Evolutionary conservation across 2,888 invertebrate species (phyloP).

Genomic region (Aspidiotus rigidus): DNA sequence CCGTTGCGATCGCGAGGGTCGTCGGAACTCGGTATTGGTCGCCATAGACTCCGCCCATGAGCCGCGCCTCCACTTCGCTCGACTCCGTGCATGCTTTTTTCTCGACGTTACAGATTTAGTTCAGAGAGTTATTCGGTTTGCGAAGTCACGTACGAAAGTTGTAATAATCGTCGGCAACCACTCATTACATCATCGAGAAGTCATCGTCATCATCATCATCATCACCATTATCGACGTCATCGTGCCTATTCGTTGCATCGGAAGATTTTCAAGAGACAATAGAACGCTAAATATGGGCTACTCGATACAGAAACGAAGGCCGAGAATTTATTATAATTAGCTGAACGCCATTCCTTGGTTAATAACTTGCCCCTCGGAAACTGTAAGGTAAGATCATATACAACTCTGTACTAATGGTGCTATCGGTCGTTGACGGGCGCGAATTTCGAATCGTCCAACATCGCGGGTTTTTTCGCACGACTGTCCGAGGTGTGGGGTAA

Average conservation of each 20-base stretch:
- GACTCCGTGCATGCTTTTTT: constrained; percentile 24
- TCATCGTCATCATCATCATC: constrained; percentile 29
- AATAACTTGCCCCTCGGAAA: neutral
- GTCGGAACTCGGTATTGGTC: neutral
- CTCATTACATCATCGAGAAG: constrained; percentile 30
- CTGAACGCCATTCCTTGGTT: neutral
- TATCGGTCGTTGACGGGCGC: no score
- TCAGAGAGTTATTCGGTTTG: constrained; percentile 30
- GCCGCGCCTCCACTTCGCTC: constrained; percentile 12
- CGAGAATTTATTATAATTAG: neutral
- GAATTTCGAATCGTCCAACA: no score
- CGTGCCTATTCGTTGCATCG: neutral
- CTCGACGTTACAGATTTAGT: constrained; percentile 24
- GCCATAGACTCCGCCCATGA: constrained; percentile 15
- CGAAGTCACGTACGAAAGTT: constrained; percentile 32
- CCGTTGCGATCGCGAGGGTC: neutral
- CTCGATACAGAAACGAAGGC: neutral
- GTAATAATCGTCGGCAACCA: constrained; percentile 33
- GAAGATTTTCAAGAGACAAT: neutral
- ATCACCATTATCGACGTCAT: constrained; percentile 26
- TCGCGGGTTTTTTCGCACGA: no score
- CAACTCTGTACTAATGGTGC: no score
- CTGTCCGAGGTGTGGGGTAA: no score
- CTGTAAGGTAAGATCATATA: neutral
- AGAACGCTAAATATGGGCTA: neutral